phyloP scores from a whole-genome alignment of 2,113 vertebrate species.

The Camelus dromedarius region DNA sequence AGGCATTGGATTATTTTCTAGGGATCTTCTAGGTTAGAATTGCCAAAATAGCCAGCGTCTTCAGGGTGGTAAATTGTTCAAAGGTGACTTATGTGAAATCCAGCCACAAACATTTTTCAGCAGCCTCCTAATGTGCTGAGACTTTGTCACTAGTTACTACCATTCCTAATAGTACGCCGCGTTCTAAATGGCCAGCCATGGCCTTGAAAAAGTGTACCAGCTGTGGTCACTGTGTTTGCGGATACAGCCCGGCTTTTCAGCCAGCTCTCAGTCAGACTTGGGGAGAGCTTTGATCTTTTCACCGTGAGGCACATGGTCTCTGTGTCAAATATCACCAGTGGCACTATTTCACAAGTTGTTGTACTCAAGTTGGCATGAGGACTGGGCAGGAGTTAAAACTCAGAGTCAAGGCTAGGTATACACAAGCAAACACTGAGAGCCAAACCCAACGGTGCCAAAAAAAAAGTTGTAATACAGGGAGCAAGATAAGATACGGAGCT shows the following conservation, averaged over 20 bases:
- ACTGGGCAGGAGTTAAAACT: conserved; percentile 50
- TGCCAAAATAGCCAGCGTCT: not conserved
- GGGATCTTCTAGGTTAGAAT: not conserved
- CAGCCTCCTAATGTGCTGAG: not conserved
- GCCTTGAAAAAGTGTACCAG: not conserved
- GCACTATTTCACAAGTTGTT: conserved; percentile 67
- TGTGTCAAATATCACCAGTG: conserved; percentile 61
- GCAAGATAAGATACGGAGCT: not conserved
- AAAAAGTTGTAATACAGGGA: conserved; percentile 32
- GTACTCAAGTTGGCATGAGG: conserved; percentile 34
- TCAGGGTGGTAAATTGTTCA: not conserved
- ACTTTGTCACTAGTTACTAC: not conserved
- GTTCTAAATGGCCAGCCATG: not conserved
- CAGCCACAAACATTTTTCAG: not conserved
- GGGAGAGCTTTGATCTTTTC: conserved; percentile 70
- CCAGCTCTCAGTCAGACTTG: conserved; percentile 39
- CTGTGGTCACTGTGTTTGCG: not conserved
- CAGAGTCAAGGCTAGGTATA: not conserved
- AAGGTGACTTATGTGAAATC: conserved; percentile 22
- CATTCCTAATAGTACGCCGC: not conserved
- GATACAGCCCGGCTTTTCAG: not conserved
- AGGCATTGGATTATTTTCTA: not conserved
- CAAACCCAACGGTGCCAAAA: not conserved
- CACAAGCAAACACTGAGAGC: not conserved
- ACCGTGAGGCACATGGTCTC: conserved; percentile 45